Conservation (phyloP, 1,140 invertebrate genomes). For the Drosophila cardini region DNA sequence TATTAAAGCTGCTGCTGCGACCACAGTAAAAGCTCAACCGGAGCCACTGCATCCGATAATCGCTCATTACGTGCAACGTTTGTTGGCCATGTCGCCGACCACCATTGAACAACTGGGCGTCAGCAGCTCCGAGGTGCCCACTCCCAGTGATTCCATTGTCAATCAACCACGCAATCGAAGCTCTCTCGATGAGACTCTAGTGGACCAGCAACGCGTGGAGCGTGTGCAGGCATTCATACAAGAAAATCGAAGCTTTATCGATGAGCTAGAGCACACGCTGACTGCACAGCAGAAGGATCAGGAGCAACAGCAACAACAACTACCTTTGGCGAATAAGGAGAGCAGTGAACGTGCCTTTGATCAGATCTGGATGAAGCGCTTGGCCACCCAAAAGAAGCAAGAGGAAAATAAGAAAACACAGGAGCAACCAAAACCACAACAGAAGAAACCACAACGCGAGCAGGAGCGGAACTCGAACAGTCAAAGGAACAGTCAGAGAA, state of each 20-base stretch:
- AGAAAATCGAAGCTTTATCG: conserved; percentile 76
- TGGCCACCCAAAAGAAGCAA: conserved; percentile 37
- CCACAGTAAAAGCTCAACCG: background rate
- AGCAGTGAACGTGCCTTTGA: conserved; percentile 35
- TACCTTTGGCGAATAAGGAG: background rate
- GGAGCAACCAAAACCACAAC: background rate
- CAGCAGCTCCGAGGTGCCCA: conserved; percentile 63
- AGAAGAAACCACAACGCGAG: background rate
- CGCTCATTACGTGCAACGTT: conserved; percentile 72
- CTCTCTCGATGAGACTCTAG: background rate
- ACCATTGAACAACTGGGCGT: conserved; percentile 58
- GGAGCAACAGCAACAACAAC: conserved; percentile 4
- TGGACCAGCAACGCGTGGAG: conserved; percentile 46
- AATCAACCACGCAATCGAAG: conserved; percentile 59
- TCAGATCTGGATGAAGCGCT: conserved; percentile 63
- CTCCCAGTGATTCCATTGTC: conserved; percentile 68
- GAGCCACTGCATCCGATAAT: conserved; percentile 64
- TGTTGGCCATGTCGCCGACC: conserved; percentile 68
- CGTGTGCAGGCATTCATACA: conserved; percentile 68
- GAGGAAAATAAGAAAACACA: conserved; percentile 3
- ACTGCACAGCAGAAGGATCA: conserved; percentile 48
- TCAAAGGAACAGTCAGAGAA: background rate
- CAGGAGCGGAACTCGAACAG: background rate
- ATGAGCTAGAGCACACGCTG: conserved; percentile 73
- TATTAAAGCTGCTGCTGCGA: background rate